Evolutionary conservation across 2,888 invertebrate genomes (phyloP).

Genomic region (Lamproptera curius): DNA sequence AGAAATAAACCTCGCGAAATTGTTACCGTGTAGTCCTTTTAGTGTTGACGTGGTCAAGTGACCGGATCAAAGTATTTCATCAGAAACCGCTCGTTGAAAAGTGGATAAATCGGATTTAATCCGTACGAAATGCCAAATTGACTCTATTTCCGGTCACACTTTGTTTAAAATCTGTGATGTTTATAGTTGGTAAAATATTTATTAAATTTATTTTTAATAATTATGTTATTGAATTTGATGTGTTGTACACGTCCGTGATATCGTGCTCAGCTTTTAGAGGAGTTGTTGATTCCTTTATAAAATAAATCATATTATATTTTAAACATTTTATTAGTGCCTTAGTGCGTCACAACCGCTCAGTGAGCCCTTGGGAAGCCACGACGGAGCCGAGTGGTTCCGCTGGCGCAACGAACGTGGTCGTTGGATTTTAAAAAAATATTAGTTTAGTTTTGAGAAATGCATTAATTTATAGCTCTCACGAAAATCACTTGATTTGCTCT

Average conservation of each 20-base stretch:
- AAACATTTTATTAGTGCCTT: slow-evolving; percentile 24
- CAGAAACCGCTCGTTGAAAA: not conserved
- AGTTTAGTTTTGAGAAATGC: no score
- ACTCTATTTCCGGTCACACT: slow-evolving; percentile 25
- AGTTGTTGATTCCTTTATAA: slow-evolving; percentile 36
- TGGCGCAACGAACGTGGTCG: no score
- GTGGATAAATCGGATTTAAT: not conserved
- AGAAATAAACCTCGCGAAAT: slow-evolving; percentile 31
- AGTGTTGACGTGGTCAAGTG: slow-evolving; percentile 18
- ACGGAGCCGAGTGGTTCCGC: no score
- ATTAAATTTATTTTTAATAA: slow-evolving; percentile 44
- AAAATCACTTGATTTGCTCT: no score
- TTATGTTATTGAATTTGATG: slow-evolving; percentile 42
- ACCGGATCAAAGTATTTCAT: slow-evolving; percentile 32
- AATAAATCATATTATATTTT: slow-evolving; percentile 40
- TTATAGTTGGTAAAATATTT: slow-evolving; percentile 46
- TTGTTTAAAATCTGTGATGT: slow-evolving; percentile 62
- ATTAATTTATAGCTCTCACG: no score
- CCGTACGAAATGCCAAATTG: not conserved
- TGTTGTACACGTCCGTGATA: slow-evolving; percentile 58
- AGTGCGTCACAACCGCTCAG: no score
- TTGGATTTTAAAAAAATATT: no score
- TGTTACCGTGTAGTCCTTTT: slow-evolving; percentile 35
- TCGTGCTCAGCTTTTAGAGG: slow-evolving; percentile 59
- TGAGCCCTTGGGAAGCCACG: no score